Conservation (phyloP, 2,113 vertebrate genomes). For the Dicerorhinus sumatrensis region DNA sequence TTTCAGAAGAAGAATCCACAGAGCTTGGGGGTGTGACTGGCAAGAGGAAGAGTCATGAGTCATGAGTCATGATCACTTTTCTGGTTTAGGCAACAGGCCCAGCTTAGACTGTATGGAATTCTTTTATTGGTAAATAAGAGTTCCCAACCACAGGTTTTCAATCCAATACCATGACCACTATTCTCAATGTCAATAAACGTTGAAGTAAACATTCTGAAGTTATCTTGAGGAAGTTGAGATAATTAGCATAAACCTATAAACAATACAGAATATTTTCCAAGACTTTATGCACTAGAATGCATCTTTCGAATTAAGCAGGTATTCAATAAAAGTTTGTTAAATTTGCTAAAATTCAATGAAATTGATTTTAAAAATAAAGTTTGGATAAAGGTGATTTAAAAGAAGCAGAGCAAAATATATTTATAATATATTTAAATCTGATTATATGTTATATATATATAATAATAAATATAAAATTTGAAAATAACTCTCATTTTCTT, state of each 20-base stretch:
- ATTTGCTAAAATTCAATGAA: not conserved
- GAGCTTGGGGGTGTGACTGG: not conserved
- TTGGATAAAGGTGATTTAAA: conserved; percentile 22
- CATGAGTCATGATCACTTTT: not conserved
- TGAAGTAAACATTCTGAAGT: not conserved
- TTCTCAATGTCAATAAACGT: not conserved
- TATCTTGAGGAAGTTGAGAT: conserved; percentile 26
- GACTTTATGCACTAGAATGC: not conserved
- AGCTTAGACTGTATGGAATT: not conserved
- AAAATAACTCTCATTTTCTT: conserved; percentile 16
- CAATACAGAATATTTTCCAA: not conserved
- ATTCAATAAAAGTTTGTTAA: not conserved
- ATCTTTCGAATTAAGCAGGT: not conserved
- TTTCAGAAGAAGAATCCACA: not conserved
- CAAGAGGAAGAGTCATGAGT: not conserved
- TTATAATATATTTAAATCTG: too few relatives aligned
- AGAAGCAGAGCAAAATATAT: not conserved
- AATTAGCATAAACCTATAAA: not conserved
- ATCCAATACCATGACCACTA: not conserved
- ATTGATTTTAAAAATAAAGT: conserved; percentile 3
- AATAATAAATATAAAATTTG: not conserved
- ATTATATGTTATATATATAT: not conserved
- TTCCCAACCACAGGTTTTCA: not conserved
- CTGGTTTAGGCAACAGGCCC: not conserved
- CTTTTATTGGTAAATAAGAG: not conserved